phyloP scores from a whole-genome alignment of 2,113 vertebrate species.

The Nyctereutes procyonoides region DNA sequence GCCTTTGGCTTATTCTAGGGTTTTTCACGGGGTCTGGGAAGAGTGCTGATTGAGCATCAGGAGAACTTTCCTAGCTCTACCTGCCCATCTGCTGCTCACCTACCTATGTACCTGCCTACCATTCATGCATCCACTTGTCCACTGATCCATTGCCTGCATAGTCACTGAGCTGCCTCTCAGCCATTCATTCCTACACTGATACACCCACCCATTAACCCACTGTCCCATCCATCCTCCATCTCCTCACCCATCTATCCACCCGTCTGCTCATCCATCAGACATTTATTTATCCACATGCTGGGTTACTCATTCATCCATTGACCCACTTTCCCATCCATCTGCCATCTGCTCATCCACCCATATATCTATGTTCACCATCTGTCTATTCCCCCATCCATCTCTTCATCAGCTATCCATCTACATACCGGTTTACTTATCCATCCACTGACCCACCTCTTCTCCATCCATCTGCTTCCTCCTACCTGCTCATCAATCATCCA shows the following conservation, averaged over 20 bases:
- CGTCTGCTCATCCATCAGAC: background rate
- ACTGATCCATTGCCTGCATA: background rate
- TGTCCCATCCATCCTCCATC: background rate
- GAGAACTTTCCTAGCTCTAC: background rate
- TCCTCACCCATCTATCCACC: too few species aligned
- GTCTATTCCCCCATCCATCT: background rate
- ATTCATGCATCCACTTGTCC: background rate
- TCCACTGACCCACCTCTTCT: fast-evolving
- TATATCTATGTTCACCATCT: background rate
- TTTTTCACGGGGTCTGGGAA: background rate
- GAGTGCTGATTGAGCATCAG: background rate
- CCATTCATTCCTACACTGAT: background rate
- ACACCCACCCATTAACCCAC: background rate
- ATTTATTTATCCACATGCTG: background rate
- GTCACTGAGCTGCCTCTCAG: background rate
- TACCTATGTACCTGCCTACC: background rate
- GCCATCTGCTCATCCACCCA: too few species aligned
- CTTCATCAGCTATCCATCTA: background rate
- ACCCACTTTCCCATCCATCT: background rate
- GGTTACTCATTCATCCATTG: background rate
- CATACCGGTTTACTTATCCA: too few species aligned
- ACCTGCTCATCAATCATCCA: background rate
- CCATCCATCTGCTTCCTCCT: background rate
- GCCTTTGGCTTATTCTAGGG: background rate
- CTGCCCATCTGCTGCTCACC: background rate